These are phyloP conservation scores for Buceros bicornis DNA, from an alignment of 2,797 vertebrate genomes.

Conservation along the genomic window DNA sequence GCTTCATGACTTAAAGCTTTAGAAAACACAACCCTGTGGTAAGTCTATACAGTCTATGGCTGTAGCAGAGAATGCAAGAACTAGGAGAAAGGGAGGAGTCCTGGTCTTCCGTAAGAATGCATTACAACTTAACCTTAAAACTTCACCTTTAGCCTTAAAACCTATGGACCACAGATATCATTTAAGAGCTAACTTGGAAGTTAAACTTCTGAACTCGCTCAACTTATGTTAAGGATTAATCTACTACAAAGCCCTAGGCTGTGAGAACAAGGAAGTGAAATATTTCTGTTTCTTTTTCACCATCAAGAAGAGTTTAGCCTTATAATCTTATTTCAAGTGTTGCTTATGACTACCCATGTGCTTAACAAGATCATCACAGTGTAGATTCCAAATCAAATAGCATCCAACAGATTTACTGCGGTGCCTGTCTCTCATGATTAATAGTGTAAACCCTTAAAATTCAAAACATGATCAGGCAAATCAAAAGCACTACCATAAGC, in stretches of 20 bases:
- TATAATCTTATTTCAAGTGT: background rate
- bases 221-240: background rate
- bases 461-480: background rate
- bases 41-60: background rate
- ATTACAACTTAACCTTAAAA: background rate
- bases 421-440: background rate
- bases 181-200: conserved; percentile 1
- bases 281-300: background rate
- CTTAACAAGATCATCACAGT: background rate
- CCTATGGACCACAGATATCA: background rate
- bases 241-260: background rate
- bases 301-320: background rate
- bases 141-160: background rate
- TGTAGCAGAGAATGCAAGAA: background rate
- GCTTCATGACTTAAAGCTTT: background rate
- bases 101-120: background rate
- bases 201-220: conserved; percentile 5
- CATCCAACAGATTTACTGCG: background rate
- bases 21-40: background rate
- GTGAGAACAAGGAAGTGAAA: background rate
- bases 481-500: background rate
- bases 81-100: background rate
- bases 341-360: background rate
- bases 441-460: background rate
- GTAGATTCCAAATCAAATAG: conserved; percentile 17